phyloP scores from a whole-genome alignment of 2,888 invertebrate genomes.

The Arge pagana region DNA sequence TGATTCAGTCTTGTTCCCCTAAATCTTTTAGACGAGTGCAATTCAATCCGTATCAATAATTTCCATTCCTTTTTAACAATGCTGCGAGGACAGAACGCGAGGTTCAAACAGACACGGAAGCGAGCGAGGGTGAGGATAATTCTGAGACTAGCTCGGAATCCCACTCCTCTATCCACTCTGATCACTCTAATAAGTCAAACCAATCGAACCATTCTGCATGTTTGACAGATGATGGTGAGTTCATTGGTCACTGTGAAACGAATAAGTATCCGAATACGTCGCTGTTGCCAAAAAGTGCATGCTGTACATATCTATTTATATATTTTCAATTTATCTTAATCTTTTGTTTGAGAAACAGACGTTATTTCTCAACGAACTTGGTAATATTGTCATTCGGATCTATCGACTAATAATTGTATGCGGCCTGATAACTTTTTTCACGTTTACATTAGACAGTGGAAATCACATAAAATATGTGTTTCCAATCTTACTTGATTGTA shows the following conservation, averaged over 20 bases:
- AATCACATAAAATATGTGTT: too few relatives aligned
- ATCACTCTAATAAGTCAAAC: conserved; percentile 54
- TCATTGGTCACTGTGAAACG: conserved; percentile 27
- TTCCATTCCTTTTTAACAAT: conserved; percentile 45
- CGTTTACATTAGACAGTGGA: too few relatives aligned
- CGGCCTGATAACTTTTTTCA: too few relatives aligned
- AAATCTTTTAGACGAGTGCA: conserved; percentile 7
- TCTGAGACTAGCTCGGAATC: conserved; percentile 61
- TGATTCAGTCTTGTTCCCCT: too few relatives aligned
- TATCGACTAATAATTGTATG: too few relatives aligned
- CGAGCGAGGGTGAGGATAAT: conserved; percentile 57
- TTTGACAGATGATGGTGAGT: conserved; percentile 61
- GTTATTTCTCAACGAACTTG: too few relatives aligned
- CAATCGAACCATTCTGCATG: conserved; percentile 54
- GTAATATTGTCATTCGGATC: too few relatives aligned
- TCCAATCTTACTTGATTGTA: too few relatives aligned
- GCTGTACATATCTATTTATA: conserved; percentile 12
- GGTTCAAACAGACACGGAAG: conserved; percentile 61
- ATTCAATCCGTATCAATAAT: conserved; percentile 26
- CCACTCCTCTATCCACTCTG: conserved; percentile 54
- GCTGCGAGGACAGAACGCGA: conserved; percentile 57
- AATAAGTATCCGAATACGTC: conserved; percentile 35
- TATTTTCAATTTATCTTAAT: not conserved
- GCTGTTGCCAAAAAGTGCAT: conserved; percentile 21
- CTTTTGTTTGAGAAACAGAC: not conserved